Evolutionary conservation across 2,113 vertebrate genomes (phyloP).

Genomic region (Myotis davidii): DNA sequence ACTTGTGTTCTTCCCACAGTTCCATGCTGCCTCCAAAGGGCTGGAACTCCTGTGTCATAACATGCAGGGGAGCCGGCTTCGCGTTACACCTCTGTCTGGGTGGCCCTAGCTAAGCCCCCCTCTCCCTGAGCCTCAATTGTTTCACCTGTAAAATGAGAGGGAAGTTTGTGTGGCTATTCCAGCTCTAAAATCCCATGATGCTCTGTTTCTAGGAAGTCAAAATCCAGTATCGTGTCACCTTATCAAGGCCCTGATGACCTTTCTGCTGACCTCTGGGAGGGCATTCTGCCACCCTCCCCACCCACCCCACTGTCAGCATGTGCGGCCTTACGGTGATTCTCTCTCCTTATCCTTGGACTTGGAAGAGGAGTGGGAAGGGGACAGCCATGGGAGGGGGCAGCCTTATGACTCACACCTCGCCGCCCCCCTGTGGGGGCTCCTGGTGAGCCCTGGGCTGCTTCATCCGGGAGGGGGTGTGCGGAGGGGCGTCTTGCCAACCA

Average conservation of each 20-base stretch:
- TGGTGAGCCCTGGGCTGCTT: neutral
- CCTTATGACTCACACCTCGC: neutral
- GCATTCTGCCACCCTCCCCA: neutral
- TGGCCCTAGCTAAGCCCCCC: neutral
- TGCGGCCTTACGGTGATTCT: neutral
- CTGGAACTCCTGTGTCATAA: neutral
- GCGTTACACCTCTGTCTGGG: neutral
- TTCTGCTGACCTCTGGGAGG: neutral
- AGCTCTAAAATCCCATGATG: neutral
- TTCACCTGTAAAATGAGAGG: neutral
- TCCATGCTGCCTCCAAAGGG: neutral
- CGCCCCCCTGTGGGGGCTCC: neutral
- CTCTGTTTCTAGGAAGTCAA: neutral
- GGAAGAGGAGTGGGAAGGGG: neutral
- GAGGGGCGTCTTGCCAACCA: accelerated
- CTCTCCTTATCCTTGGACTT: neutral
- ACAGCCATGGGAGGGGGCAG: neutral
- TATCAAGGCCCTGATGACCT: neutral
- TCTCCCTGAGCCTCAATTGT: neutral
- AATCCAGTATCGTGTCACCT: neutral
- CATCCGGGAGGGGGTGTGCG: neutral
- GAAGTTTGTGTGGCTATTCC: neutral
- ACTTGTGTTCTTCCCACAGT: neutral
- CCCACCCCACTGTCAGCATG: accelerated
- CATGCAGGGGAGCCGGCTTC: neutral